Percentiles rank a stretch among this genome's conserved stretches.
Evolutionary conservation across 2,888 invertebrate genomes (phyloP).

Genomic region (Spilarctia lutea): DNA sequence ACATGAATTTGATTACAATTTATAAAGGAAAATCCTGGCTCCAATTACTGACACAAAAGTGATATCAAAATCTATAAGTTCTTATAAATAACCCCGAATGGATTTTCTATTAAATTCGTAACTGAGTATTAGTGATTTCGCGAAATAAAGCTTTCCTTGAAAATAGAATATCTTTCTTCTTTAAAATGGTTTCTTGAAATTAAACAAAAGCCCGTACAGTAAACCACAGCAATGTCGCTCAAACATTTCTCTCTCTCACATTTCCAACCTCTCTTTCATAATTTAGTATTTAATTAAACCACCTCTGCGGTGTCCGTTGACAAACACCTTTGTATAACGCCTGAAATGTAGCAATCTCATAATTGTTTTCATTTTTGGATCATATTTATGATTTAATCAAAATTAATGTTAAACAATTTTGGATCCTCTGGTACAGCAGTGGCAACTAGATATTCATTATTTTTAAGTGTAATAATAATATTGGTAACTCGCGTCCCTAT

Average conservation of each 20-base stretch:
- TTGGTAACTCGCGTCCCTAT: not conserved
- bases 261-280: constrained; percentile 1
- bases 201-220: not conserved
- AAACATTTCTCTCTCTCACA: not conserved
- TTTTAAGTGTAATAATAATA: not conserved
- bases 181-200: not conserved
- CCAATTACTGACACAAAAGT: not conserved
- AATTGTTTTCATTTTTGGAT: not conserved
- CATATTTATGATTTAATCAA: not conserved
- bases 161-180: too few relatives aligned
- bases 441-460: not conserved
- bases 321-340: constrained; percentile 1
- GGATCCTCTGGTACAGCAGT: not conserved
- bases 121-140: too few relatives aligned
- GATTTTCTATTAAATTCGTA: too few relatives aligned
- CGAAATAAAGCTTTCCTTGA: too few relatives aligned
- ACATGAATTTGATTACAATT: too few relatives aligned
- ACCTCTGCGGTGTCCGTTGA: not conserved
- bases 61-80: not conserved
- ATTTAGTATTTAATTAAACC: constrained; percentile 8
- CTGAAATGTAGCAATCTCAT: not conserved
- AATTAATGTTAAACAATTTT: not conserved
- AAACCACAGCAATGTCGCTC: not conserved
- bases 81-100: too few relatives aligned
- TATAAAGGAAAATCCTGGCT: not conserved